A percentile compares a stretch with the other conserved stretches of the same genome.
phyloP scores from a whole-genome alignment of 2,797 vertebrate species.

The Anguilla megastoma region DNA sequence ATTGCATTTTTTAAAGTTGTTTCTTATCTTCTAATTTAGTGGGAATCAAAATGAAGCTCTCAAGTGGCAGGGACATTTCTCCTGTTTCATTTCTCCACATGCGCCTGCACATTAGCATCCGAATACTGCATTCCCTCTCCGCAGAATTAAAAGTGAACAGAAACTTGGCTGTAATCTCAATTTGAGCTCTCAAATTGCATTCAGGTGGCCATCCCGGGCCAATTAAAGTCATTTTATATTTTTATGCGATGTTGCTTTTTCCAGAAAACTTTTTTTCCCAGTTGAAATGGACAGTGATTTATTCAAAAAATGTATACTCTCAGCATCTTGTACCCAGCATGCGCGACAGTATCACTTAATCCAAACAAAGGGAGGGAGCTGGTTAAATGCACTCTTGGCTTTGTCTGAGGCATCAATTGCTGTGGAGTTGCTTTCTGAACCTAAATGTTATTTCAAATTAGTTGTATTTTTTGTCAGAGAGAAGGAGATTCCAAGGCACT shows the following conservation, averaged over 20 bases:
- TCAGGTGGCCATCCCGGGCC: not conserved
- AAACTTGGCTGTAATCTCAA: not conserved
- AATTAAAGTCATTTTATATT: not conserved
- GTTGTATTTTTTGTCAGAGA: not conserved
- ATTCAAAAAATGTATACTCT: not conserved
- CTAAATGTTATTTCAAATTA: not conserved
- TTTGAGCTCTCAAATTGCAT: not conserved
- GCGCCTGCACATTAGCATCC: not conserved
- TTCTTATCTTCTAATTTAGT: not conserved
- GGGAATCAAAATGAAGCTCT: conserved; percentile 9
- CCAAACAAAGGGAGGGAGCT: not conserved
- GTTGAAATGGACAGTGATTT: not conserved
- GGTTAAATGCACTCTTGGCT: not conserved
- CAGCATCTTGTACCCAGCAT: not conserved
- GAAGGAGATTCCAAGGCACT: not conserved
- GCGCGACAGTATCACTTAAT: not conserved
- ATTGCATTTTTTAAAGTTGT: conserved; percentile 7
- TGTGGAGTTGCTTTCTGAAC: not conserved
- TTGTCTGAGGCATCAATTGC: not conserved
- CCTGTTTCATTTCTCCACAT: not conserved
- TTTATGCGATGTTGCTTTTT: not conserved
- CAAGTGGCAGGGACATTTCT: not conserved
- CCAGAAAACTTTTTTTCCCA: not conserved
- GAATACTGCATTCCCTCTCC: not conserved
- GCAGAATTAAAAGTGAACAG: not conserved